A percentile compares a stretch with the other conserved stretches of the same genome.
Conservation (phyloP, 2,797 vertebrate genomes). For the Halcyon chelicuti region DNA sequence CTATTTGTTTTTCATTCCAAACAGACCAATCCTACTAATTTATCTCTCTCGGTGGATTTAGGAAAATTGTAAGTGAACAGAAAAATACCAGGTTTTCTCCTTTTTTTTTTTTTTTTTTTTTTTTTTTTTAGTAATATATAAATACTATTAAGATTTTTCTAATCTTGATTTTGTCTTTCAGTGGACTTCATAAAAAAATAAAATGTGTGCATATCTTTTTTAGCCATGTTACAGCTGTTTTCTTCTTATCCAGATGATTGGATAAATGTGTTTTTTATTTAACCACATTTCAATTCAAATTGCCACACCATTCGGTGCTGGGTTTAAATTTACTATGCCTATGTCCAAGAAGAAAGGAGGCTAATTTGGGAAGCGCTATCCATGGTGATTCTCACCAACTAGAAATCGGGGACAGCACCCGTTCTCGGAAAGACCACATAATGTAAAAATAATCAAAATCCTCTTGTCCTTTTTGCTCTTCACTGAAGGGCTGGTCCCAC, state of each 20-base stretch:
- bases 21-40: slow-evolving; percentile 7
- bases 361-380: background rate
- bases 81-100: background rate
- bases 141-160: background rate
- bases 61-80: background rate
- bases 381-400: background rate
- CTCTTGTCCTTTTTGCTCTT: background rate
- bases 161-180: background rate
- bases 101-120: background rate
- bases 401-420: background rate
- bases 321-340: background rate
- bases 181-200: background rate
- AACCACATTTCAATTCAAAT: slow-evolving; percentile 39
- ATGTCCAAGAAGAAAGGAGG: slow-evolving; percentile 23
- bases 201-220: background rate
- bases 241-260: background rate
- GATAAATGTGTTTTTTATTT: slow-evolving; percentile 27
- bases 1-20: slow-evolving; percentile 48
- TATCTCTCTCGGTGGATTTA: background rate
- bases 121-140: background rate
- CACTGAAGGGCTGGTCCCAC: background rate
- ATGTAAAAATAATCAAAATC: background rate
- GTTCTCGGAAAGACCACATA: background rate
- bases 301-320: background rate
- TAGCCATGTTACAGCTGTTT: background rate